Percentiles rank a stretch among this genome's conserved stretches.
Conservation (phyloP, 2,113 vertebrate genomes). For the Polypterus bichir region DNA sequence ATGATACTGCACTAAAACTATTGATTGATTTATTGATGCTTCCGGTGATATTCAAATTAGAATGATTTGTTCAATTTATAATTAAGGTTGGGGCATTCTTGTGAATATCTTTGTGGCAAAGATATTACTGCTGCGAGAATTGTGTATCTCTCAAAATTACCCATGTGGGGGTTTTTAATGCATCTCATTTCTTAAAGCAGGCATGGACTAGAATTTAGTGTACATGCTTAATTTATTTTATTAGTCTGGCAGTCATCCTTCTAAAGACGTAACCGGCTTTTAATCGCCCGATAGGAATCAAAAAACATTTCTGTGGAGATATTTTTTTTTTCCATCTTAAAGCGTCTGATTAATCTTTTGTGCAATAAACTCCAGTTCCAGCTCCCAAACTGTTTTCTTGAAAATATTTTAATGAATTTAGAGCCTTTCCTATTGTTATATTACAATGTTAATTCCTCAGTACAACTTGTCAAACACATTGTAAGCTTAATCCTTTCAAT, state of each 20-base stretch:
- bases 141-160: slow-evolving; percentile 30
- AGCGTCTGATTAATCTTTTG: slow-evolving; percentile 29
- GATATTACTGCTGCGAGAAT: slow-evolving; percentile 6
- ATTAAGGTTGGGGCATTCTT: too few species aligned
- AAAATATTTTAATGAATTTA: slow-evolving; percentile 35
- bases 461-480: slow-evolving; percentile 15
- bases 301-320: slow-evolving; percentile 20
- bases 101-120: too few species aligned
- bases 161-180: not conserved
- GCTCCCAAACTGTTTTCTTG: slow-evolving; percentile 24
- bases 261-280: too few species aligned
- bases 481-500: slow-evolving; percentile 25
- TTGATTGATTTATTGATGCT: too few species aligned
- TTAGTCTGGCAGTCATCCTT: too few species aligned
- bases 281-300: too few species aligned
- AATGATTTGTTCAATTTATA: too few species aligned
- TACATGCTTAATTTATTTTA: too few species aligned
- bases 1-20: too few species aligned
- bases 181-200: too few species aligned
- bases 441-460: slow-evolving; percentile 24
- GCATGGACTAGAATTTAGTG: too few species aligned
- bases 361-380: slow-evolving; percentile 27
- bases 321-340: slow-evolving; percentile 24
- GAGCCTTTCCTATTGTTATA: slow-evolving; percentile 24
- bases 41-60: too few species aligned